Evolutionary conservation across 2,888 invertebrate species (phyloP), one percentile per base, ranked within the genome.

Genomic region (Sphaerophoria rueppellii): DNA sequence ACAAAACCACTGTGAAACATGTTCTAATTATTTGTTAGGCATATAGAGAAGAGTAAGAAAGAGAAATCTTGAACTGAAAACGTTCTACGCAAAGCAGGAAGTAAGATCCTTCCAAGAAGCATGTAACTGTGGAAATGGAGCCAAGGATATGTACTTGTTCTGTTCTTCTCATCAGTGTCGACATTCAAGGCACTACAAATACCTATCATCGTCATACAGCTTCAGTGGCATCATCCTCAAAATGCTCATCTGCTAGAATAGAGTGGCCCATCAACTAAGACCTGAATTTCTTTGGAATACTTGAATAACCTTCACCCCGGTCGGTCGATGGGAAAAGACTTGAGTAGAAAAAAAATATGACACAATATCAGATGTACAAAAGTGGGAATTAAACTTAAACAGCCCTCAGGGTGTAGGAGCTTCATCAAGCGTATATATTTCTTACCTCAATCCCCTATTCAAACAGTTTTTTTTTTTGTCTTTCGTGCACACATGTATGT

Each of bases 301-400:
- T 77, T 72, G 71, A 67, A 52, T 79, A 83, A 83, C 83, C 83
- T 83, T 83, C 83, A 83, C 83, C 78, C 79, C 75, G 50, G 61
- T 54, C 65, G 69, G 34, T 74, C 63, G 24, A 24, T 24, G 34
- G 70, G 46, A 78, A 73, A 54, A 75, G 24, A 46, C 2, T 57
- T 40, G 14, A 48, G 34, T 43, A 34, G 16, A 16, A 58, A 34
- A 43, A n/a, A 11, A 16, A 43, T 3, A 4, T n/a, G 35, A 35
- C 37, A 58, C 24, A 60, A 16, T 35, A 69, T 37, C 50, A 61
- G 9, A 40, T 37, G 37, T 50, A 57, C 43, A 54, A 70, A 52
- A 65, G 55, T n/a, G 37, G 48, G 71, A 82, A 72, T 71, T 83
- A 76, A 83, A 76, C 74, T 67, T 73, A 72, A 83, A 63, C 73